These are phyloP conservation scores for Halictus rubicundus DNA, from an alignment of 1,140 invertebrate genomes.

Conservation along the genomic window DNA sequence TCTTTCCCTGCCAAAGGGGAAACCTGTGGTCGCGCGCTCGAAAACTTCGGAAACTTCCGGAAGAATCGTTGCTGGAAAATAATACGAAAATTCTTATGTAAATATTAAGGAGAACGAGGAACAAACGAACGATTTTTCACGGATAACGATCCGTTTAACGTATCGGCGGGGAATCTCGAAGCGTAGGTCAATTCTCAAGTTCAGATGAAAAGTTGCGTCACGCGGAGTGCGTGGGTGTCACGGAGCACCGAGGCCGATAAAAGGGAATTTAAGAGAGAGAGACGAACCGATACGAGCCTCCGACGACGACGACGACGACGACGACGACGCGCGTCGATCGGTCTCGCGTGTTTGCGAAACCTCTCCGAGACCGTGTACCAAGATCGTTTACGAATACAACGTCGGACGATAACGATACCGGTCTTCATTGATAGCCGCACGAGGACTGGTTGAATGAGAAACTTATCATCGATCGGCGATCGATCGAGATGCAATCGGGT, in stretches of 20 bases:
- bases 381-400: background rate
- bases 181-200: no score
- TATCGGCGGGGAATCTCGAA: no score
- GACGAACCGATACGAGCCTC: no score
- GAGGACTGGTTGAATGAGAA: conserved; percentile 12
- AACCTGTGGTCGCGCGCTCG: background rate
- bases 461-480: conserved; percentile 32
- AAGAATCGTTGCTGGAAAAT: no score
- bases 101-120: no score
- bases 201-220: no score
- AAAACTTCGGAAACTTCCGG: no score
- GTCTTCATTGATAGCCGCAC: background rate
- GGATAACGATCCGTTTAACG: no score
- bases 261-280: background rate
- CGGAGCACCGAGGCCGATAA: no score
- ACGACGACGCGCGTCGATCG: background rate
- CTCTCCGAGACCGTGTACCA: background rate
- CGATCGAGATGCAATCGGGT: background rate
- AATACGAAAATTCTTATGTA: no score
- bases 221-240: no score
- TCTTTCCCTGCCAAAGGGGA: background rate
- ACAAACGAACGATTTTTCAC: no score
- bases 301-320: background rate
- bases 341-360: background rate
- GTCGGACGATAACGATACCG: background rate